A percentile compares a stretch with the other conserved stretches of the same genome.
Evolutionary conservation across 2,797 vertebrate genomes (phyloP).

Genomic region (Oryzias sinensis): DNA sequence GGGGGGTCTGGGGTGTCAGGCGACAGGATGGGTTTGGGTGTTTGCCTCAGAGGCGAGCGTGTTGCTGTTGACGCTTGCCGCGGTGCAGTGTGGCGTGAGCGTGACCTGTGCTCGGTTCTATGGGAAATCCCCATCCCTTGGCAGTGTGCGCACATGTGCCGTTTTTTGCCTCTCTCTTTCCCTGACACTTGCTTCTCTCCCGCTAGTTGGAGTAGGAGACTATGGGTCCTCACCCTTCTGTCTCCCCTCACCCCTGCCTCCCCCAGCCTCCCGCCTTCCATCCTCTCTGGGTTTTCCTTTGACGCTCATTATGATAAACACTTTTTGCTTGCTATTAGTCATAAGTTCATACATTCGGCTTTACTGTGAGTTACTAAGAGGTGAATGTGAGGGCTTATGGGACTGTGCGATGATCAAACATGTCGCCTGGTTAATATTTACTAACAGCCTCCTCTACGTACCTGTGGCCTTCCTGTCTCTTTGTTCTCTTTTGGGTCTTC

Average conservation of each 20-base stretch:
- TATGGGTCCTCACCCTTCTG: conserved; percentile 91
- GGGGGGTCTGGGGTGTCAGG: conserved; percentile 83
- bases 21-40: conserved; percentile 88
- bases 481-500: conserved; percentile 88
- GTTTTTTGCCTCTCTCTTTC: conserved; percentile 84
- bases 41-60: conserved; percentile 88
- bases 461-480: conserved; percentile 94
- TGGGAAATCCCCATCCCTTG: conserved; percentile 81
- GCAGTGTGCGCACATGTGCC: conserved; percentile 80
- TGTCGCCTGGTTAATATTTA: conserved; percentile 93
- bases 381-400: conserved; percentile 87
- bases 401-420: conserved; percentile 94
- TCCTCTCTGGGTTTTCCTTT: conserved; percentile 85
- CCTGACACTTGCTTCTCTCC: conserved; percentile 80
- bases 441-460: conserved; percentile 91
- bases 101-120: conserved; percentile 82
- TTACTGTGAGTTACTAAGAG: conserved; percentile 88
- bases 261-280: conserved; percentile 78
- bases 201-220: conserved; percentile 85
- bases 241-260: conserved; percentile 84
- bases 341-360: conserved; percentile 90
- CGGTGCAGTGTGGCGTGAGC: conserved; percentile 86
- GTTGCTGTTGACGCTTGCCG: conserved; percentile 87
- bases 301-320: conserved; percentile 91
- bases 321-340: conserved; percentile 89